Conservation (phyloP, 2,113 vertebrate genomes). For the Cyprinus carpio region DNA sequence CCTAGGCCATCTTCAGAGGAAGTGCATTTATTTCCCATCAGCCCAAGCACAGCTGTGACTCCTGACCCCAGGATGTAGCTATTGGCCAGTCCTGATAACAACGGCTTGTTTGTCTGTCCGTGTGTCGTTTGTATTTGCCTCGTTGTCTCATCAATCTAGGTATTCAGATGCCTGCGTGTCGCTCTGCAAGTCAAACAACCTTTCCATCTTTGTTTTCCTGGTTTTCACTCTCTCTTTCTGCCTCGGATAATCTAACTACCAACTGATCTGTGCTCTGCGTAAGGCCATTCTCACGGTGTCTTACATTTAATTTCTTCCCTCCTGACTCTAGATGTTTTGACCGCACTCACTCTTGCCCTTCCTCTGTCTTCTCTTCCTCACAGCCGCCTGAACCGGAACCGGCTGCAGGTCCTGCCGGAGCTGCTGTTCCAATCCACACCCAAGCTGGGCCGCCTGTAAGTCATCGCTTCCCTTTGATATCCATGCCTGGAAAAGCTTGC, state of each 20-base stretch:
- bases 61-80: slow-evolving; percentile 50
- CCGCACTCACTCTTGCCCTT: slow-evolving; percentile 40
- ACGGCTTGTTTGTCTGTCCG: slow-evolving; percentile 36
- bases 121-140: slow-evolving; percentile 41
- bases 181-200: slow-evolving; percentile 51
- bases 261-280: slow-evolving; percentile 23
- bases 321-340: slow-evolving; percentile 40
- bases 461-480: slow-evolving; percentile 67
- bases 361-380: slow-evolving; percentile 45
- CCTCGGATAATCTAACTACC: slow-evolving; percentile 28
- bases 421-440: slow-evolving; percentile 95
- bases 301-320: slow-evolving; percentile 30
- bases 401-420: slow-evolving; percentile 93
- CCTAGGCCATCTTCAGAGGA: slow-evolving; percentile 53
- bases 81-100: slow-evolving; percentile 23
- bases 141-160: slow-evolving; percentile 47
- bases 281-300: slow-evolving; percentile 40
- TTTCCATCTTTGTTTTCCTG: slow-evolving; percentile 31
- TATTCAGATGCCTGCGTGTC: slow-evolving; percentile 49
- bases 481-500: slow-evolving; percentile 63
- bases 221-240: slow-evolving; percentile 32
- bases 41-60: slow-evolving; percentile 51
- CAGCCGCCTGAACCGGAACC: slow-evolving; percentile 97
- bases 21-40: slow-evolving; percentile 38
- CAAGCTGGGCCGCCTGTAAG: slow-evolving; percentile 96